Evolutionary conservation across 1,140 invertebrate genomes (phyloP), one percentile per base, ranked within the genome.

Genomic region (Zaprionus tsacasi): DNA sequence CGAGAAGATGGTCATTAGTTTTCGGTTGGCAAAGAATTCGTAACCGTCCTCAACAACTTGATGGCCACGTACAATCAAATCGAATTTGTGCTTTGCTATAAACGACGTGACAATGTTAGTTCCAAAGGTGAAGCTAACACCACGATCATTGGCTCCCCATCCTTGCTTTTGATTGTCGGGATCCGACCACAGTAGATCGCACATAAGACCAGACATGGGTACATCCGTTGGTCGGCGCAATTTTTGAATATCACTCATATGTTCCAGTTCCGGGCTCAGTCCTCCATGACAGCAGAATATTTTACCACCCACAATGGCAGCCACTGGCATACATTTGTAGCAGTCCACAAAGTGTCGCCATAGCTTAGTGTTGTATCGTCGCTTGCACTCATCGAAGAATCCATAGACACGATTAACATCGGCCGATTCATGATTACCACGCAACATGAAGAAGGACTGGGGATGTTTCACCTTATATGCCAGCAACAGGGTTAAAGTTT

Each of bases 221-320:
- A 73, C 57, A 0, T 73, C 70, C 13, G 36, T 69, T 6, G 70
- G 70, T 8, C 70, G 56, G 3, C 8, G n/a, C 25, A 73, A n/a
- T 12, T 33, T 2, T 1, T 57, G 56, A 48, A 73, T 73, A 6
- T 13, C 17, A 1, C 54, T 36, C 48, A 73, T 4, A 21, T 55
- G 11, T 0, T 68, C 11, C 0, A 73, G 38, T 1, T 61, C 21
- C 1, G 70, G 70, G 25, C 70, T 73, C 5, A 73, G 38, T 30
- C 70, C 70, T 21, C 70, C 70, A 52, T 73, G 70, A 8, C 70
- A 73, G 21, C 70, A 73, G 30, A 73, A 73, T 6, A 73, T 13
- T 1, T 36, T 33, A n/a, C 60, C 68, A 38, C 33, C 70, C 4
- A 73, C 57, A 36, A 73, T 73, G 3, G 70, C 70, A 0, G 70